phyloP scores from a whole-genome alignment of 1,140 invertebrate genomes.

The Bombus ignitus region DNA sequence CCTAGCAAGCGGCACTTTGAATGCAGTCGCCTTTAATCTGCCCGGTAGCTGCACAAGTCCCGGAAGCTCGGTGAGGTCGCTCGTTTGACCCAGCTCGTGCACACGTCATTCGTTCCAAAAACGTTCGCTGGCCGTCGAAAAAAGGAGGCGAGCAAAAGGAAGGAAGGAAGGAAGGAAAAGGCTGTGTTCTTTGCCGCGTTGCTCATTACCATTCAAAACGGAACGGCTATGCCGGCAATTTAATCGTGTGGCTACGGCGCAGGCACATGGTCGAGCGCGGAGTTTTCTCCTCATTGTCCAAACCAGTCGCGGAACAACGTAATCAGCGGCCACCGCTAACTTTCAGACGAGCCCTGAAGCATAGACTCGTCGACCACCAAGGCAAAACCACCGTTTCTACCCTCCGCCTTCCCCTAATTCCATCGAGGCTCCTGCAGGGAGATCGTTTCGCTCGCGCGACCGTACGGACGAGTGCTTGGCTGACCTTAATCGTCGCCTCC shows the following conservation, averaged over 20 bases:
- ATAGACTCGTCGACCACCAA: not conserved
- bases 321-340: constrained; percentile 14
- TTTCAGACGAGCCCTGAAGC: not conserved
- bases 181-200: constrained; percentile 1
- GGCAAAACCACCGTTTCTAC: constrained; percentile 21
- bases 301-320: constrained; percentile 16
- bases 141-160: not conserved
- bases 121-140: not conserved
- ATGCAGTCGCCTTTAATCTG: not conserved
- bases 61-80: not conserved
- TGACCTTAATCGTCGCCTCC: constrained; percentile 44
- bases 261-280: not conserved
- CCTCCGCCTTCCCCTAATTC: constrained; percentile 43
- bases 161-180: not conserved
- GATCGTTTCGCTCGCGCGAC: constrained; percentile 19
- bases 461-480: not conserved
- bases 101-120: constrained; percentile 26
- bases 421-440: constrained; percentile 19
- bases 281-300: constrained; percentile 43
- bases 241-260: not conserved
- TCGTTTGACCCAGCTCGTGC: constrained; percentile 2
- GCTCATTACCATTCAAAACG: constrained; percentile 47
- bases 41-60: too few species aligned
- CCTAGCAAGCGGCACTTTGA: not conserved
- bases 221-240: constrained; percentile 17